phyloP scores from a whole-genome alignment of 2,888 invertebrate genomes.

The Drosophila merina region DNA sequence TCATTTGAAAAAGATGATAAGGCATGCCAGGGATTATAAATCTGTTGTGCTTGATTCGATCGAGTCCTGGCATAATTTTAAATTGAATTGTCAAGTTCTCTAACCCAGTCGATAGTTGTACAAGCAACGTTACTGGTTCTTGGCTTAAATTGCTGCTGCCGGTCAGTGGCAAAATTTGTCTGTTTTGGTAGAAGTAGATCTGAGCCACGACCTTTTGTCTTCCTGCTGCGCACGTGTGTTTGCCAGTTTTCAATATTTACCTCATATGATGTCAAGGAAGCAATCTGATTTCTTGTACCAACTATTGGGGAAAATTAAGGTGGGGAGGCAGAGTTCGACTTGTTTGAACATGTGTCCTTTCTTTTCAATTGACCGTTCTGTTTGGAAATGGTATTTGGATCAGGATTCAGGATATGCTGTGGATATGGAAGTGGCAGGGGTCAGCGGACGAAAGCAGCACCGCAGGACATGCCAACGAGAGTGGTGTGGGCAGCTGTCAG shows the following conservation, averaged over 20 bases:
- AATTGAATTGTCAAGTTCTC: background rate
- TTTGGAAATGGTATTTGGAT: slow-evolving; percentile 62
- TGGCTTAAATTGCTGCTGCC: background rate
- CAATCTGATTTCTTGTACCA: slow-evolving; percentile 72
- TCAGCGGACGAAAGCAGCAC: slow-evolving; percentile 46
- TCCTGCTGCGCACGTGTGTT: slow-evolving; percentile 76
- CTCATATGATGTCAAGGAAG: slow-evolving; percentile 65
- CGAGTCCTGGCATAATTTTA: slow-evolving; percentile 1
- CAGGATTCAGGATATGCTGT: slow-evolving; percentile 18
- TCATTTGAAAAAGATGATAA: slow-evolving; percentile 38
- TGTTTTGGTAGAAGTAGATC: background rate
- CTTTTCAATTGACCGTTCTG: slow-evolving; percentile 58
- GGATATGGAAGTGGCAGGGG: slow-evolving; percentile 19
- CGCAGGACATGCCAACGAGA: slow-evolving; percentile 57
- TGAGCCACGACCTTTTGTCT: slow-evolving; percentile 47
- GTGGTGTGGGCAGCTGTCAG: slow-evolving; percentile 72
- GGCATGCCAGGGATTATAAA: slow-evolving; percentile 51
- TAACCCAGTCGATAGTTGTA: background rate
- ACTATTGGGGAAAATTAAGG: slow-evolving; percentile 45
- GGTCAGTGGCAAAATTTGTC: background rate
- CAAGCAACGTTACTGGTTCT: background rate
- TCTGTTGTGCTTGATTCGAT: too few relatives aligned
- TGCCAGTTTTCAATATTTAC: slow-evolving; percentile 66
- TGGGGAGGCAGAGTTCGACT: slow-evolving; percentile 47
- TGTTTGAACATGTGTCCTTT: slow-evolving; percentile 71